Evolutionary conservation across 92 coral and sea anemone species (phyloP).

Genomic region (Parazoanthus atlanticus): DNA sequence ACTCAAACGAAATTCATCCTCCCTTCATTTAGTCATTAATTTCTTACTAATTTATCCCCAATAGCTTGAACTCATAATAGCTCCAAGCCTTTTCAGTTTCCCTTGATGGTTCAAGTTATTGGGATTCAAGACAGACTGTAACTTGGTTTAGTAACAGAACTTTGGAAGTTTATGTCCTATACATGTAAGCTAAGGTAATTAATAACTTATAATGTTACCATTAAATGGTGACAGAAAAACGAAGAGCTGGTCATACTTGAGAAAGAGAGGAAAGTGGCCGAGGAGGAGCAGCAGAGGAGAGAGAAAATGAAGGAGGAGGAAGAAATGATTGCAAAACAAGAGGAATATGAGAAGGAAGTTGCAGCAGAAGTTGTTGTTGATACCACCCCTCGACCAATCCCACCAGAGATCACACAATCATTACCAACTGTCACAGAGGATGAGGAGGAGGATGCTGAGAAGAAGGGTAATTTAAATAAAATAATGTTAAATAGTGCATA

Average conservation of each 20-base stretch:
- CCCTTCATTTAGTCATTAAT: too few relatives aligned
- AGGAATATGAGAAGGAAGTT: constrained; percentile 84
- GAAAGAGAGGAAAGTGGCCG: constrained; percentile 67
- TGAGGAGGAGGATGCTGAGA: constrained; percentile 64
- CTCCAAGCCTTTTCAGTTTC: too few relatives aligned
- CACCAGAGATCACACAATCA: constrained; percentile 87
- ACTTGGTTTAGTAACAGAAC: too few relatives aligned
- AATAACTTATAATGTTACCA: neutral
- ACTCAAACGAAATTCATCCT: too few relatives aligned
- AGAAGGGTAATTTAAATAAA: constrained; percentile 31
- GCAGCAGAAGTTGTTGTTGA: constrained; percentile 77
- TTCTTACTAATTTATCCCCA: too few relatives aligned
- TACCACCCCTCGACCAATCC: constrained; percentile 85
- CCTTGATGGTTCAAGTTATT: too few relatives aligned
- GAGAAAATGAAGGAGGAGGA: constrained; percentile 89
- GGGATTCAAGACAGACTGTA: too few relatives aligned
- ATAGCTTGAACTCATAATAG: too few relatives aligned
- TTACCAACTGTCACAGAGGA: constrained; percentile 92
- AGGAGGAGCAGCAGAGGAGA: constrained; percentile 63
- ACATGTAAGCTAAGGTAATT: neutral
- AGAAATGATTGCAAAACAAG: constrained; percentile 83
- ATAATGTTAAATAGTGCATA: neutral
- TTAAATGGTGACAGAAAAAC: constrained; percentile 53
- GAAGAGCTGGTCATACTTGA: constrained; percentile 66
- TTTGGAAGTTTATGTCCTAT: too few relatives aligned